Percentiles rank a stretch among this genome's conserved stretches.
These are phyloP conservation scores for Leuciscus idus DNA, from an alignment of 2,113 vertebrate genomes.

Conservation along the genomic window DNA sequence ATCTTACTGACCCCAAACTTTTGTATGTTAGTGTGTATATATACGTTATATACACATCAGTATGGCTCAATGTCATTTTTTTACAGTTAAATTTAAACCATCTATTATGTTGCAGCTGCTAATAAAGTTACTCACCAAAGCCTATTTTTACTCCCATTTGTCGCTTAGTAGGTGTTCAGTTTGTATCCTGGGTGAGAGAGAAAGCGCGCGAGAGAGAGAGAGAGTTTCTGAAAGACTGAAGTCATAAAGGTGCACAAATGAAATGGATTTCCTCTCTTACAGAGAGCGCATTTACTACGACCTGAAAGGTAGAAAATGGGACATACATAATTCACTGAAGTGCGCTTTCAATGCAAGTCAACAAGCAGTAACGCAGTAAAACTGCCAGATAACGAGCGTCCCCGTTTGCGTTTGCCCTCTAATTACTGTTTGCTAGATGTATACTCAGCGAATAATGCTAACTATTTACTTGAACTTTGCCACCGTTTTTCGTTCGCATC, in stretches of 20 bases:
- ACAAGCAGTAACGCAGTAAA: constrained; percentile 17
- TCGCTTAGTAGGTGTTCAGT: neutral
- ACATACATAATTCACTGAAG: constrained; percentile 30
- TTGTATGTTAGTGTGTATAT: too few species aligned
- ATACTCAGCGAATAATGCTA: constrained; percentile 27
- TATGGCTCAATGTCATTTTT: neutral
- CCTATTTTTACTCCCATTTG: neutral
- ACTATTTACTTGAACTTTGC: constrained; percentile 43
- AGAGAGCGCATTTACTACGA: neutral
- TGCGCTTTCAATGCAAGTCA: neutral
- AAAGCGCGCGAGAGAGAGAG: neutral
- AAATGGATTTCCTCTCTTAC: constrained; percentile 11
- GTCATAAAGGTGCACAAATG: neutral
- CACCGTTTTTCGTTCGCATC: constrained; percentile 1
- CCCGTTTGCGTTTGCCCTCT: neutral
- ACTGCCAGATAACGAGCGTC: constrained; percentile 22
- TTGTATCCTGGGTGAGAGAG: neutral
- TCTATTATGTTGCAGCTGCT: neutral
- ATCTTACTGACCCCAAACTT: neutral
- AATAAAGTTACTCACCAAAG: neutral
- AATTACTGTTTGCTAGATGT: constrained; percentile 43
- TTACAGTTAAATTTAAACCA: neutral
- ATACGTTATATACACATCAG: neutral
- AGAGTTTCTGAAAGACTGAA: neutral
- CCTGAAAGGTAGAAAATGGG: constrained; percentile 10